A percentile compares a stretch with the other conserved stretches of the same genome.
Evolutionary conservation across 2,113 vertebrate genomes (phyloP).

Genomic region (Morphnarchus princeps): DNA sequence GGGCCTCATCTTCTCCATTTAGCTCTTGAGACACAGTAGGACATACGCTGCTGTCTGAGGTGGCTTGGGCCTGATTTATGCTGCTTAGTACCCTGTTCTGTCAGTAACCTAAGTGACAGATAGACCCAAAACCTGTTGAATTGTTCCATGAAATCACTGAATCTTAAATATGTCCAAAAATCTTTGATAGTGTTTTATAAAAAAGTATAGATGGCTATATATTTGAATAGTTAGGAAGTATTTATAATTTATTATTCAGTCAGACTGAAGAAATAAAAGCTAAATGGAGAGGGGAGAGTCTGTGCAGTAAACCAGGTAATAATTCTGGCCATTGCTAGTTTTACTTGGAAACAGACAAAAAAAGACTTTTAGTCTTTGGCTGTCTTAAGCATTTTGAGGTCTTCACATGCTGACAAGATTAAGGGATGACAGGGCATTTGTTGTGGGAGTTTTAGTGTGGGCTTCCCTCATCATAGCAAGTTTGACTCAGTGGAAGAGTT

Average conservation of each 20-base stretch:
- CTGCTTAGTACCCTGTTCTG: background rate
- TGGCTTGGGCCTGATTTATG: background rate
- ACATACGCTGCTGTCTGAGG: background rate
- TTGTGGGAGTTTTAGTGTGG: background rate
- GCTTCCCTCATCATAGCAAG: background rate
- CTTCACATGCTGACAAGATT: background rate
- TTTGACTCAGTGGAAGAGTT: background rate
- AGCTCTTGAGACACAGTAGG: background rate
- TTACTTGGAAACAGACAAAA: background rate
- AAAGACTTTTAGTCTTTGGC: background rate
- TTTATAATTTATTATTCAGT: background rate
- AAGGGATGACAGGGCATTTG: background rate
- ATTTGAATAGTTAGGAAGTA: background rate
- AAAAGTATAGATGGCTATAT: background rate
- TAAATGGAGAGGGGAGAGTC: background rate
- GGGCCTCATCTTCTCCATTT: background rate
- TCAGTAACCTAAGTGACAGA: background rate
- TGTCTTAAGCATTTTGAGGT: background rate
- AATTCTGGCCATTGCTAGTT: background rate
- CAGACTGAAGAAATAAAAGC: background rate
- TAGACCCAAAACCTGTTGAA: background rate
- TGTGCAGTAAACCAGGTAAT: background rate
- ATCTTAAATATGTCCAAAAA: background rate
- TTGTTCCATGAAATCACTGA: background rate
- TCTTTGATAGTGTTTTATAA: background rate